Percentiles rank a stretch among this genome's conserved stretches.
These are phyloP conservation scores for Teleopsis dalmanni DNA, from an alignment of 1,140 invertebrate species.

Conservation along the genomic window DNA sequence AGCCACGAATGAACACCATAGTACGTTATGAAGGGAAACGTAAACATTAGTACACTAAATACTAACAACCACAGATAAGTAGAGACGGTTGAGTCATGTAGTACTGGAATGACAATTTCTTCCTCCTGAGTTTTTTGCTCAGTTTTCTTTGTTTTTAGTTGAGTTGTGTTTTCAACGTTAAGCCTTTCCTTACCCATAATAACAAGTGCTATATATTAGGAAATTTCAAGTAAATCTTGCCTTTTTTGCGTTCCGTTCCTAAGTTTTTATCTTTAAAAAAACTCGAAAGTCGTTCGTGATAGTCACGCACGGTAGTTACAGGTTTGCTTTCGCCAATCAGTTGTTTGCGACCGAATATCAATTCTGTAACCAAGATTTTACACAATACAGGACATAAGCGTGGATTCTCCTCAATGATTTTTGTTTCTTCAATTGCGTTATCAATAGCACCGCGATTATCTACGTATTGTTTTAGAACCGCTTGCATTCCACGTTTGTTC, in stretches of 20 bases:
- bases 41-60: slow-evolving; percentile 77
- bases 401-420: slow-evolving; percentile 59
- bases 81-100: slow-evolving; percentile 20
- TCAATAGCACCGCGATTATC: slow-evolving; percentile 58
- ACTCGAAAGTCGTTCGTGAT: slow-evolving; percentile 52
- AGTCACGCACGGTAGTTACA: slow-evolving; percentile 56
- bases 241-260: slow-evolving; percentile 4
- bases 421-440: slow-evolving; percentile 54
- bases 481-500: slow-evolving; percentile 40
- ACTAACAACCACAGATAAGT: slow-evolving; percentile 61
- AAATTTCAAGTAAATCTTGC: slow-evolving; percentile 1
- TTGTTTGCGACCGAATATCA: slow-evolving; percentile 70
- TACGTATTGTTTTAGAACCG: slow-evolving; percentile 64
- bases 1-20: slow-evolving; percentile 59
- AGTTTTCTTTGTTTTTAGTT: background rate
- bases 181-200: slow-evolving; percentile 8
- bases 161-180: background rate
- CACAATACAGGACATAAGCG: slow-evolving; percentile 63
- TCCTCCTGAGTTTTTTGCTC: background rate
- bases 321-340: slow-evolving; percentile 62
- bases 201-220: background rate
- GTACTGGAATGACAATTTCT: background rate
- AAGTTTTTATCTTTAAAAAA: slow-evolving; percentile 20
- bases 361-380: slow-evolving; percentile 68
- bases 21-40: slow-evolving; percentile 67